Base-by-base conservation (phyloP, 2,888 invertebrate genomes). In the Chrysomela aeneicollis region DNA sequence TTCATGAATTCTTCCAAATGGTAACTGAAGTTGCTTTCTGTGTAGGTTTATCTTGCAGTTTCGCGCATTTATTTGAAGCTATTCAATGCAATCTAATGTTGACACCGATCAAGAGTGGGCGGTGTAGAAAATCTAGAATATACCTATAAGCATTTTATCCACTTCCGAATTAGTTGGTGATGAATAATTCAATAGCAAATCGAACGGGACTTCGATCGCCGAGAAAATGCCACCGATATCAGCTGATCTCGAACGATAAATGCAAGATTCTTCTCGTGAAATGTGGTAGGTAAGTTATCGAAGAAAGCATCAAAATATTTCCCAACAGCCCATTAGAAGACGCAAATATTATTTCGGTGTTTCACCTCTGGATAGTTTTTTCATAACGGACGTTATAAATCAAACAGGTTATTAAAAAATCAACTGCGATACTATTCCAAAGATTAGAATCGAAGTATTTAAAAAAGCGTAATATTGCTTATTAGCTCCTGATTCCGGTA, bases 401-500 rank as follows among this genome's bases (percentile, higher is more conserved):
- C 55, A 62, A 42, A 50, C 49, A 26, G 21, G 57, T 46, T 46
- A 57, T 57, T 54, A 49, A 62, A 57, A 37, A 57, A 62, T 57
- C 47, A 57, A 57, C 51, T 62, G 32, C 22, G 37, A 55, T 21
- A 26, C 54, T 49, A 46, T 57, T 57, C 51, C 42, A 51, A 26
- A 64, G 64, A 64, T 64, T 61, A 64, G 61, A 60, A 64, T 64
- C 64, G 57, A 57, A 64, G 53, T 61, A 66, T 57, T 63, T 61
- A 32, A 59, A 60, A 63, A 63, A 47, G 58, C 53, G 37, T 51
- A 57, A 51, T 62, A 62, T 63, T 63, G 54, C 59, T 67, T 59
- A 65, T 68, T 63, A 67, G 69, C 71, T 66, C 63, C 69, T 59
- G 71, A 69, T 69, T 70, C 68, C 65, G 60, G 60, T 61, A 59